Evolutionary conservation across 2,797 vertebrate genomes (phyloP).

Genomic region (Propithecus deckenii): DNA sequence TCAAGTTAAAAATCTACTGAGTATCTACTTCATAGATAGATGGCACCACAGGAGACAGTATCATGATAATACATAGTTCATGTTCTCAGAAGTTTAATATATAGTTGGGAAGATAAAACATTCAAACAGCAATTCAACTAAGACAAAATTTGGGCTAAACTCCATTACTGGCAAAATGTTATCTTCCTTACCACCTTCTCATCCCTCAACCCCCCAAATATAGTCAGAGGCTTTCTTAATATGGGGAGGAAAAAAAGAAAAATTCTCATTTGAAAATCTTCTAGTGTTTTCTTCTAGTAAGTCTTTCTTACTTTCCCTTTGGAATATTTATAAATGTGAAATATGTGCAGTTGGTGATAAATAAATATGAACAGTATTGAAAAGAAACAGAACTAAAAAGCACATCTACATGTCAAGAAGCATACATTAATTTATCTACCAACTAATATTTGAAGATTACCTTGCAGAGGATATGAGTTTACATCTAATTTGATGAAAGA

Average conservation of each 20-base stretch:
- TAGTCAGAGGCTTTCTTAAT: constrained; percentile 1
- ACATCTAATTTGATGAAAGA: neutral
- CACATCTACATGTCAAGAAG: constrained; percentile 8
- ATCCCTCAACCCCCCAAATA: neutral
- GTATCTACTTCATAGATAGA: neutral
- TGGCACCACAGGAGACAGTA: neutral
- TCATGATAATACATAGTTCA: neutral
- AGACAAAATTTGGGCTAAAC: constrained; percentile 18
- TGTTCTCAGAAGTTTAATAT: neutral
- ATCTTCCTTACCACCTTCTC: neutral
- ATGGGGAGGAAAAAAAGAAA: neutral
- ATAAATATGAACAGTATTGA: neutral
- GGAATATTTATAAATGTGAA: constrained; percentile 32
- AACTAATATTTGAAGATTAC: neutral
- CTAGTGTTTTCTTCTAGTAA: neutral
- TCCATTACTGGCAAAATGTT: neutral
- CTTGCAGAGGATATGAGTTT: neutral
- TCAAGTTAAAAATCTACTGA: constrained; percentile 16
- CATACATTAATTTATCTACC: neutral
- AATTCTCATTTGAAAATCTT: constrained; percentile 13
- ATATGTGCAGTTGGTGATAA: neutral
- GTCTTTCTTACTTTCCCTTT: neutral
- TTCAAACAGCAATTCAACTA: neutral
- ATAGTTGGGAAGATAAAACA: neutral
- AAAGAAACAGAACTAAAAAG: neutral